phyloP scores from a whole-genome alignment of 1,140 invertebrate genomes.

The Aporrectodea caliginosa region DNA sequence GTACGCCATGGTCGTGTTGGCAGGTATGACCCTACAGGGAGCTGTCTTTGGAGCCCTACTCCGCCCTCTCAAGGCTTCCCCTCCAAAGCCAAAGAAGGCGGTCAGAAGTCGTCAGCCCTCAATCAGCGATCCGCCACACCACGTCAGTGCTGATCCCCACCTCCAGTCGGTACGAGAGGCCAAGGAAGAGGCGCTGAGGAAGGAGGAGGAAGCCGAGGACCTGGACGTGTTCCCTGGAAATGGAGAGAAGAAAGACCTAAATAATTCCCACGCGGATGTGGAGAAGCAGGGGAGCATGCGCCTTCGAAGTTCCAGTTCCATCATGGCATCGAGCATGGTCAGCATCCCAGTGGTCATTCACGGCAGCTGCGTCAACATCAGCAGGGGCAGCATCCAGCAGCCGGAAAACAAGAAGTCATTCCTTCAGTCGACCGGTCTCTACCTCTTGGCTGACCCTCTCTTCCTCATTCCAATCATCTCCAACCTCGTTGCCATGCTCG shows the following conservation, averaged over 20 bases:
- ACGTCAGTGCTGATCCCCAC: background rate
- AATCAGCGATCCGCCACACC: background rate
- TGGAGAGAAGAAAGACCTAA: too few relatives aligned
- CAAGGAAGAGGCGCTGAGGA: background rate
- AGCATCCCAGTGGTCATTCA: background rate
- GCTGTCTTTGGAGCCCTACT: constrained; percentile 67
- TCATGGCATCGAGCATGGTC: background rate
- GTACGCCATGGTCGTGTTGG: constrained; percentile 82
- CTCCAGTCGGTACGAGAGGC: background rate
- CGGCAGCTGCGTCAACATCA: background rate
- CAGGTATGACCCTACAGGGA: constrained; percentile 87
- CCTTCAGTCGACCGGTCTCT: constrained; percentile 82
- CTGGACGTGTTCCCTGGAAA: too few relatives aligned
- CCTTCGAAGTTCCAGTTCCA: background rate
- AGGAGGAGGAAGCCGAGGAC: background rate
- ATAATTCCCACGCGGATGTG: background rate
- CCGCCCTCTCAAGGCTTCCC: constrained; percentile 79
- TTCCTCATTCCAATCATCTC: constrained; percentile 72
- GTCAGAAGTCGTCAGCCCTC: background rate
- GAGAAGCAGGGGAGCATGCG: background rate
- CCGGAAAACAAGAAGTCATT: background rate
- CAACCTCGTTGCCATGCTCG: constrained; percentile 90
- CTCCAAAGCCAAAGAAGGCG: too few relatives aligned
- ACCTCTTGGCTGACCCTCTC: constrained; percentile 80
- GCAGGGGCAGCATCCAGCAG: background rate